These are phyloP conservation scores for Lagorchestes hirsutus DNA, from an alignment of 2,797 vertebrate species.

Conservation along the genomic window DNA sequence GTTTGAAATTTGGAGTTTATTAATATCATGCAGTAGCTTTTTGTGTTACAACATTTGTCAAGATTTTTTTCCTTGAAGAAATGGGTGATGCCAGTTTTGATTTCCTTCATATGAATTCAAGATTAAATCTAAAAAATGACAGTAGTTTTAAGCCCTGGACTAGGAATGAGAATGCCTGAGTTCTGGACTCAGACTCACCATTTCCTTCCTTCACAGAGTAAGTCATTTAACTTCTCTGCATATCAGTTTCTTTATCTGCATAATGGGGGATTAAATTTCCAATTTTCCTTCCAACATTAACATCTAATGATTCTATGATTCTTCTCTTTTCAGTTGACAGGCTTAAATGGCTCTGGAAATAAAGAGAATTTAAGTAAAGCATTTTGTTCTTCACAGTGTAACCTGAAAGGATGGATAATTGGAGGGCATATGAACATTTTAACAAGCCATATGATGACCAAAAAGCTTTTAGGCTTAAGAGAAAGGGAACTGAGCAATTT, in stretches of 20 bases:
- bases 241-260: not conserved
- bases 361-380: constrained; percentile 31
- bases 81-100: not conserved
- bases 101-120: not conserved
- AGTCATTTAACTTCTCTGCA: not conserved
- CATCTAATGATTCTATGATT: not conserved
- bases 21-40: not conserved
- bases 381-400: not conserved
- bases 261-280: not conserved
- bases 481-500: constrained; percentile 63
- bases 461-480: constrained; percentile 4
- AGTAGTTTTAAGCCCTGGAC: not conserved
- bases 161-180: not conserved
- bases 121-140: not conserved
- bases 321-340: not conserved
- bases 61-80: not conserved
- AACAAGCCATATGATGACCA: constrained; percentile 40
- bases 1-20: not conserved
- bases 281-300: not conserved
- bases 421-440: not conserved
- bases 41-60: not conserved
- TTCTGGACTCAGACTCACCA: not conserved
- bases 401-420: constrained; percentile 28
- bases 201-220: not conserved
- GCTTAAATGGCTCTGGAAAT: constrained; percentile 38